These are phyloP conservation scores for Muricea muricata DNA, from an alignment of 92 coral and sea anemone species.

Conservation along the genomic window DNA sequence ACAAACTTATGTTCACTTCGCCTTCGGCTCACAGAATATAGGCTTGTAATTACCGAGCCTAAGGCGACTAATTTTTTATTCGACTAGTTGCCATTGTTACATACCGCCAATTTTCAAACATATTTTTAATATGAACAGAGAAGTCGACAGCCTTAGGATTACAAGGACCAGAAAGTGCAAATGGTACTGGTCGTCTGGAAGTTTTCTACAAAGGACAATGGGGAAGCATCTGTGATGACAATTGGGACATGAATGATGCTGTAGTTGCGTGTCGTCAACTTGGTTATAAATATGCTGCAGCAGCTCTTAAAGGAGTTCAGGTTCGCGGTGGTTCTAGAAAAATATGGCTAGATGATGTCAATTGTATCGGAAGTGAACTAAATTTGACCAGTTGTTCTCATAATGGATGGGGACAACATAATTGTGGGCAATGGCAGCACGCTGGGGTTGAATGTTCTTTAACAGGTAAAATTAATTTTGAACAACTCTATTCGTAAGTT, in stretches of 20 bases:
- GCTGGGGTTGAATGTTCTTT: background rate
- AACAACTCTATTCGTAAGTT: no score
- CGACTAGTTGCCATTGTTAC: no score
- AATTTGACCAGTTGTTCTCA: background rate
- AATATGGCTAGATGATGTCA: background rate
- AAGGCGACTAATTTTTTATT: no score
- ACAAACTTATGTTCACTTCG: no score
- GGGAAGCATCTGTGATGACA: background rate
- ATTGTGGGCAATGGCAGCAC: background rate
- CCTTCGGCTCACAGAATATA: no score
- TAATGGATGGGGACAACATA: background rate
- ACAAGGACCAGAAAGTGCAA: background rate
- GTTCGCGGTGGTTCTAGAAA: background rate
- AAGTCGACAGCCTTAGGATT: background rate
- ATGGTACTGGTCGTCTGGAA: constrained; percentile 18
- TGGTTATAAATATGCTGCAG: background rate
- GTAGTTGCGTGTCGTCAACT: constrained; percentile 18
- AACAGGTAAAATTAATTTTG: constrained; percentile 7
- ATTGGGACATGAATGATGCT: background rate
- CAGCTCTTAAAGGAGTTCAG: background rate
- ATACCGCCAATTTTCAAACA: no score
- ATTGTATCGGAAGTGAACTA: background rate
- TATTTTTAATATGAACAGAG: no score
- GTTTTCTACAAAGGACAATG: background rate
- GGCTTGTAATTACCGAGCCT: no score